Base-by-base conservation (phyloP, 2,113 vertebrate species). In the Loxodonta africana region DNA sequence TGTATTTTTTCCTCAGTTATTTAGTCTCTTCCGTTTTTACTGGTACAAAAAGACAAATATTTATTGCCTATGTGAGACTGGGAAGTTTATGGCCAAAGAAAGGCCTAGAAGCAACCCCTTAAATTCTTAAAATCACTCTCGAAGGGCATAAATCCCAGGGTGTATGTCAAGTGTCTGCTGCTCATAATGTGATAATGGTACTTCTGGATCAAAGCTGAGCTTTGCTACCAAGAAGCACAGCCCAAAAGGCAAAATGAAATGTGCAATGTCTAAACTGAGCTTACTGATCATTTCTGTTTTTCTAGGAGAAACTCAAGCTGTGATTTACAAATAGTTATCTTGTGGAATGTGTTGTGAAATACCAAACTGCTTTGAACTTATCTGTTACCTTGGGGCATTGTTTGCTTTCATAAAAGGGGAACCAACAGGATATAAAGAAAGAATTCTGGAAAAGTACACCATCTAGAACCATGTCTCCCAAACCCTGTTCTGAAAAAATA, bases 361-460 rank as follows among this genome's bases (percentile, higher is more conserved):
- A 83, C 12, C 85, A 89, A 95, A 74, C 82, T 15, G 69, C 81
- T 91, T 94, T 96, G 86, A 93, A 90, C 46, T 67, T 88, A 82
- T 71, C 44, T 88, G 28, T 84, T 97, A 94, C 81, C 77, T 92
- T 53, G 23, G 67, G 93, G 84, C 53, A 95, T 95, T 98, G 60
- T 90, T 96, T 94, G 76, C 81, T 82, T 69, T 53, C 51, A 83
- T 88, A 93, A 95, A 78, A 83, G 48, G 63, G 95, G 60, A 96
- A 84, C 23, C 86, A 94, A 65, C 46, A 60, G 73, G 89, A 82
- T n/a, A 53, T 62, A 88, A 69, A 95, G 87, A 81, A 71, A 80
- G 51, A 76, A 78, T 92, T 95, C 41, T 82, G 65, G 71, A 65
- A 94, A 90, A 93, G 21, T 20, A 21, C 14, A 28, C 8, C 14